Percentiles rank a stretch among this genome's conserved stretches.
Evolutionary conservation across 2,797 vertebrate genomes (phyloP).

Genomic region (Hapalemur alaotrensis): DNA sequence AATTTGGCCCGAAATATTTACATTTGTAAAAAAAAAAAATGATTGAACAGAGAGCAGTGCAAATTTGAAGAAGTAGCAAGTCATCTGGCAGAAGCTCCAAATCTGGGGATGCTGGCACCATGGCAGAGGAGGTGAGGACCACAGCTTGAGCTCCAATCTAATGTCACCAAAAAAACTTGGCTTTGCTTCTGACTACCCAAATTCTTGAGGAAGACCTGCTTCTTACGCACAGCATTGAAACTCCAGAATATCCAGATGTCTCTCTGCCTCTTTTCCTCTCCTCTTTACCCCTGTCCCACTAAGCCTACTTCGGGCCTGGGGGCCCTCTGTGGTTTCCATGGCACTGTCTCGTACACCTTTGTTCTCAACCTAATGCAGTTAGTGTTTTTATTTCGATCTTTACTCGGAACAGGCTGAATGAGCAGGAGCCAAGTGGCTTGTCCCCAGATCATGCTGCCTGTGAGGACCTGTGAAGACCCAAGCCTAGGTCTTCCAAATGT

Average conservation of each 20-base stretch:
- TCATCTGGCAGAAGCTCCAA: not conserved
- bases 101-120: not conserved
- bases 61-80: conserved; percentile 1
- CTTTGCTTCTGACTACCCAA: not conserved
- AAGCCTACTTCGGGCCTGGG: not conserved
- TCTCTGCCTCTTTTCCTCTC: not conserved
- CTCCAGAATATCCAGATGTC: not conserved
- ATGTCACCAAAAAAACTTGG: not conserved
- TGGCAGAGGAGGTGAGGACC: not conserved
- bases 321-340: not conserved
- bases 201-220: not conserved
- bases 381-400: not conserved
- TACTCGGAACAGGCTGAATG: not conserved
- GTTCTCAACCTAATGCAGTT: not conserved
- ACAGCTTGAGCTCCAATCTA: not conserved
- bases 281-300: not conserved
- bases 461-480: not conserved
- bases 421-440: not conserved
- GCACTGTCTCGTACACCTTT: not conserved
- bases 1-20: not conserved
- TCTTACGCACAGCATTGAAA: not conserved
- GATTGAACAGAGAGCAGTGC: not conserved
- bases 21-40: not conserved
- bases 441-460: not conserved
- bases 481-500: not conserved